phyloP scores from a whole-genome alignment of 2,113 vertebrate species.

The Cephalopterus ornatus region DNA sequence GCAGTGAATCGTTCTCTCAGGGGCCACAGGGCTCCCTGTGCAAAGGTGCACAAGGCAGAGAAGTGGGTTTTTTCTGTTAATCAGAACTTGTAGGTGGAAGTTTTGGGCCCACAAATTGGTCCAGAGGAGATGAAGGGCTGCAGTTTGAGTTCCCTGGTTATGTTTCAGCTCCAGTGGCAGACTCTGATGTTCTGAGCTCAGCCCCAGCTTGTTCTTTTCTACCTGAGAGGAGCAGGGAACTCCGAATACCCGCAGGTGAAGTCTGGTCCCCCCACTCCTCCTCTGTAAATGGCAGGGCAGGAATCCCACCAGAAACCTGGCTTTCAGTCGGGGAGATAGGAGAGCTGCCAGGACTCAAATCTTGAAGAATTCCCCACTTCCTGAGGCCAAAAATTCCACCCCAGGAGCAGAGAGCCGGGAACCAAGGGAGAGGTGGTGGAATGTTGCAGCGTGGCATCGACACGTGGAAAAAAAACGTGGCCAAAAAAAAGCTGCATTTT shows the following conservation, averaged over 20 bases:
- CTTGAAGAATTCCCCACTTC: neutral
- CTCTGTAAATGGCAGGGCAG: neutral
- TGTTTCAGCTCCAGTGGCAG: neutral
- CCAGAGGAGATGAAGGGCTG: neutral
- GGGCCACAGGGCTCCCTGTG: neutral
- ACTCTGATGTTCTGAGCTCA: neutral
- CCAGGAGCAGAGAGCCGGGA: neutral
- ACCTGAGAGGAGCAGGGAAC: neutral
- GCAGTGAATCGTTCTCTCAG: neutral
- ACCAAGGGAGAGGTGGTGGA: neutral
- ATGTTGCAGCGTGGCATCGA: neutral
- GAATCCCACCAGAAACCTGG: neutral
- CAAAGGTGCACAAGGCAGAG: neutral
- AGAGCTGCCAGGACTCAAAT: neutral
- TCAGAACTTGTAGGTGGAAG: neutral
- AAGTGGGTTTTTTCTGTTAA: neutral
- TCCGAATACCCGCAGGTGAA: neutral
- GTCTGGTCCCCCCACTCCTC: neutral
- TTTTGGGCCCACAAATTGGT: neutral
- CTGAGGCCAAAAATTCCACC: neutral
- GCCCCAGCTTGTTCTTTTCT: neutral
- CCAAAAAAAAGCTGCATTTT: neutral
- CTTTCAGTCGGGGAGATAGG: neutral
- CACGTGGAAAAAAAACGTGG: neutral
- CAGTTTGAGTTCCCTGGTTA: neutral